Percentiles rank a stretch among this genome's conserved stretches.
These are phyloP conservation scores for Lepeophtheirus nordmannii DNA, from an alignment of 2,888 invertebrate genomes.

Conservation along the genomic window DNA sequence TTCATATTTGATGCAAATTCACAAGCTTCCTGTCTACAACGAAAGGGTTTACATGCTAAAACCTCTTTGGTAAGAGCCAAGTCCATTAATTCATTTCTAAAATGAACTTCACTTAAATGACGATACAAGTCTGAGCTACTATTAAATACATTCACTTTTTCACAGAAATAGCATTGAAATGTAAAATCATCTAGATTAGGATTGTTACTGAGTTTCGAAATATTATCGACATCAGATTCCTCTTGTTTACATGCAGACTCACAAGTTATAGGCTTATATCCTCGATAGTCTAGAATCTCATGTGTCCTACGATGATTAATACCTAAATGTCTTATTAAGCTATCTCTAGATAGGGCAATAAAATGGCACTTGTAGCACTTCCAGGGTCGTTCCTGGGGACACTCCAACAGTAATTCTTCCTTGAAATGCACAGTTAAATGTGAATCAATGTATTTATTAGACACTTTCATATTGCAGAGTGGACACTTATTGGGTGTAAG, in stretches of 20 bases:
- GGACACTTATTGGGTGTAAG: background rate
- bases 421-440: constrained; percentile 13
- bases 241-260: no score
- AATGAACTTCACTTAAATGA: constrained; percentile 22
- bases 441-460: background rate
- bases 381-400: background rate
- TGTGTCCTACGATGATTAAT: constrained; percentile 1
- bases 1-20: background rate
- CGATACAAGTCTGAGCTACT: constrained; percentile 4
- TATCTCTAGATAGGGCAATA: constrained; percentile 8
- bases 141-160: background rate
- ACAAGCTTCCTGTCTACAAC: background rate
- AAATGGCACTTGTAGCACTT: constrained; percentile 7
- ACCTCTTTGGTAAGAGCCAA: background rate
- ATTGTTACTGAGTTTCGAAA: background rate
- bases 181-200: background rate
- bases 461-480: background rate
- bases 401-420: background rate
- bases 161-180: background rate
- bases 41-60: background rate
- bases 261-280: background rate
- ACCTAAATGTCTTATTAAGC: constrained; percentile 16
- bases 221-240: background rate
- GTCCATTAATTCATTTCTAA: constrained; percentile 8
- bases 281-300: background rate